Conservation (phyloP, 2,888 invertebrate species). For the Lacanobia wlatinum region DNA sequence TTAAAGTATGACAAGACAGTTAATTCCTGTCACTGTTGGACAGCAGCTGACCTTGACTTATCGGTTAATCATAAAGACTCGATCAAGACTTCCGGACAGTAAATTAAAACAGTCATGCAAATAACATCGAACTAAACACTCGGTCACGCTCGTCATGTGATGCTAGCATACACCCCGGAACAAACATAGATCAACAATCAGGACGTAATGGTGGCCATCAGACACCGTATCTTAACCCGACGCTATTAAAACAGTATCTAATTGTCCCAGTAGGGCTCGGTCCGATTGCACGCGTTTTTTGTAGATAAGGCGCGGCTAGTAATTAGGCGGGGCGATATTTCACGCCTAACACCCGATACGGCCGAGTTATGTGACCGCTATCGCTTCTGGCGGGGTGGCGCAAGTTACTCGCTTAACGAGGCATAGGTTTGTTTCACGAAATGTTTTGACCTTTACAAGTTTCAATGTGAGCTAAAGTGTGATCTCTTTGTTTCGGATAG, state of each 20-base stretch:
- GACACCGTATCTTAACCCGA: slow-evolving; percentile 40
- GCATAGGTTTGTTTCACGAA: neutral
- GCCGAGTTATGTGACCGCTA: slow-evolving; percentile 71
- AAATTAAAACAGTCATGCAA: neutral
- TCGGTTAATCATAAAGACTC: neutral
- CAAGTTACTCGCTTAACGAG: slow-evolving; percentile 2
- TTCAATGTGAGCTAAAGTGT: neutral
- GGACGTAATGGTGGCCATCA: slow-evolving; percentile 29
- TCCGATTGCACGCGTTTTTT: slow-evolving; percentile 57
- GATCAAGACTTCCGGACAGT: neutral
- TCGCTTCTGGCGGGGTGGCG: slow-evolving; percentile 39
- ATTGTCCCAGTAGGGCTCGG: slow-evolving; percentile 23
- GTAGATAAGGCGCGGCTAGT: slow-evolving; percentile 64
- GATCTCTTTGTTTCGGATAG: too few relatives aligned
- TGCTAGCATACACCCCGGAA: slow-evolving; percentile 11
- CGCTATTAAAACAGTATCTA: slow-evolving; percentile 59
- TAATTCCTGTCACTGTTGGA: too few relatives aligned
- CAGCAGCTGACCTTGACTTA: neutral
- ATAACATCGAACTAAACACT: neutral
- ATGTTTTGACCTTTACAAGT: neutral
- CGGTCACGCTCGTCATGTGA: slow-evolving; percentile 2
- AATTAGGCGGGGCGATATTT: slow-evolving; percentile 69
- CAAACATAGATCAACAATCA: slow-evolving; percentile 26
- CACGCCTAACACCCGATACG: slow-evolving; percentile 67
- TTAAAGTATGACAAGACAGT: too few relatives aligned